Conservation (phyloP, 1,140 invertebrate genomes). For the Eumaeus atala region DNA sequence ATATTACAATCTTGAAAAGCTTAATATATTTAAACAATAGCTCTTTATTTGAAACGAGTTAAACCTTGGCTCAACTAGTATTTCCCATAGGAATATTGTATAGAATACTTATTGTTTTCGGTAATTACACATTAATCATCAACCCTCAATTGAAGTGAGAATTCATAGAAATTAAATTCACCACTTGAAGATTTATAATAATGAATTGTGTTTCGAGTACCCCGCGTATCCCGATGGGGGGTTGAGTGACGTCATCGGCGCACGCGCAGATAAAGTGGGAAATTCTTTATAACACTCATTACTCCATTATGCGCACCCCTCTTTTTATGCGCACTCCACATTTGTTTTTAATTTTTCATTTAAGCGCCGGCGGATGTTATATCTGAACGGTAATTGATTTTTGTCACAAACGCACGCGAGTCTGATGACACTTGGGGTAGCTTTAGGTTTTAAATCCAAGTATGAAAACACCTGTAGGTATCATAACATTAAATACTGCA, state of each 20-base stretch:
- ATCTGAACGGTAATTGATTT: slow-evolving; percentile 1
- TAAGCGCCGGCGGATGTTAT: not conserved
- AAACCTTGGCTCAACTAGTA: no score
- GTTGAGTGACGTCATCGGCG: slow-evolving; percentile 25
- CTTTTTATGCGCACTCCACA: not conserved
- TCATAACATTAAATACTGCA: no score
- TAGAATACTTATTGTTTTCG: no score
- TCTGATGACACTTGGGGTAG: no score
- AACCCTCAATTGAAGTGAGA: not conserved
- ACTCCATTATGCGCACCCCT: not conserved
- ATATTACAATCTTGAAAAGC: no score
- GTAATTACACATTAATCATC: not conserved
- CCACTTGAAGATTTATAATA: slow-evolving; percentile 46
- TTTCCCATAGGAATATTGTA: no score
- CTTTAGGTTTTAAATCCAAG: no score
- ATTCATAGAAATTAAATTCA: slow-evolving; percentile 36
- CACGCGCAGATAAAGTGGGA: slow-evolving; percentile 13
- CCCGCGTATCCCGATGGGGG: slow-evolving; percentile 39
- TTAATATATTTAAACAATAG: no score
- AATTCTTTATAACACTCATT: no score
- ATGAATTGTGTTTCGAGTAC: slow-evolving; percentile 39
- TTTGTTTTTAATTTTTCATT: slow-evolving; percentile 6
- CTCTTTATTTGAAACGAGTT: no score
- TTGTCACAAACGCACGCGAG: not conserved
- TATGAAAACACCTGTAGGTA: no score